A percentile compares a stretch with the other conserved stretches of the same genome.
These are phyloP conservation scores for Pardalotus punctatus DNA, from an alignment of 2,113 vertebrate genomes.

Conservation along the genomic window DNA sequence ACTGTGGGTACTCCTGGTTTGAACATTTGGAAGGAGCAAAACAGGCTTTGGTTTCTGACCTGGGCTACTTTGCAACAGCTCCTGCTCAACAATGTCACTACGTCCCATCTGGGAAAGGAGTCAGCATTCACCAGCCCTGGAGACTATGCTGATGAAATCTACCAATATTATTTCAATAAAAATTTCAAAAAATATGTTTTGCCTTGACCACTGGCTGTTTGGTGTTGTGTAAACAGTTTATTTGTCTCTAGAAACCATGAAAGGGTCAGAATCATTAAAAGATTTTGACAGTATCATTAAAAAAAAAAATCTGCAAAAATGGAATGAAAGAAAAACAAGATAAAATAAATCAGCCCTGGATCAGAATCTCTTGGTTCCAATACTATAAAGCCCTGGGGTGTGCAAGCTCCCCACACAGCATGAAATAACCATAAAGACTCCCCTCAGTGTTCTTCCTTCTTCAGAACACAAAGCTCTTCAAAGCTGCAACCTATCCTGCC, in stretches of 20 bases:
- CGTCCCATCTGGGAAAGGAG: background rate
- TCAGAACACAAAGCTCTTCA: background rate
- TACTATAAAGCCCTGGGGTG: background rate
- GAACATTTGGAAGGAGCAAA: background rate
- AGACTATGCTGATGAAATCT: background rate
- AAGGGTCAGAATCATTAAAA: background rate
- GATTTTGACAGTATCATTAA: background rate
- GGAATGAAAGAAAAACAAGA: background rate
- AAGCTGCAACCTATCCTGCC: background rate
- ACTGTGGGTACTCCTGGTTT: background rate
- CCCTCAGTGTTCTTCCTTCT: background rate
- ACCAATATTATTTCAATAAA: background rate
- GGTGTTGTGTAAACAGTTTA: background rate
- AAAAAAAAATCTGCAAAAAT: background rate
- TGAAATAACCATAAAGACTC: background rate
- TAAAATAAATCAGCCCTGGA: background rate
- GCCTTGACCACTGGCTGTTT: background rate
- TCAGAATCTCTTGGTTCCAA: background rate
- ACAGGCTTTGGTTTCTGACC: background rate
- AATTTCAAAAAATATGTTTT: background rate
- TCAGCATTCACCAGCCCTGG: background rate
- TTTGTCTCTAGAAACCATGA: background rate
- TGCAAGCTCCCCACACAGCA: background rate
- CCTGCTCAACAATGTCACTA: background rate
- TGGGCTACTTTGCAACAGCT: background rate